Base-by-base conservation (phyloP, 2,888 invertebrate genomes). In the Cephus sareptanus region DNA sequence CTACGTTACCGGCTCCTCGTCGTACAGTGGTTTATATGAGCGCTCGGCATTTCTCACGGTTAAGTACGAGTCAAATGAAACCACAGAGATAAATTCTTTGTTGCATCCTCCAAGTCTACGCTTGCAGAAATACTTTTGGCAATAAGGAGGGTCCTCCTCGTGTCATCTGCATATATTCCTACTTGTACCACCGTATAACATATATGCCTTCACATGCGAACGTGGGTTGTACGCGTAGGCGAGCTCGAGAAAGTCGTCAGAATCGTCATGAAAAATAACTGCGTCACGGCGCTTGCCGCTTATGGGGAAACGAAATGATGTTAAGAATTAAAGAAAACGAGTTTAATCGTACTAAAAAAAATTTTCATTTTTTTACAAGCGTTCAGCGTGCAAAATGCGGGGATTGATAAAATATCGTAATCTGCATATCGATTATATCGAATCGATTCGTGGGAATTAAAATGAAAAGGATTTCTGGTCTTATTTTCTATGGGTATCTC, bases 21-120 rank as follows among this genome's bases (percentile, higher is more conserved):
- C 80, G 81, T 82, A 85, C 87, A 87, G 85, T 85, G 86, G 85
- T 87, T 88, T 86, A 87, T 88, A 89, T 87, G 87, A 87, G 84
- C 82, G 85, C 71, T 31, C 84, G 84, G 83, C 85, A 85, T 88
- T 88, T 87, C 88, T 88, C 87, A 88, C 85, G 88, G 87, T 56
- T 87, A 88, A 88, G 85, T 86, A 85, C 9, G 84, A 87, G 85
- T 88, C 86, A 87, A 88, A 87, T 85, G 84, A 88, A 84, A 82
- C 86, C 86, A 86, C 33, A 30, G 31, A 70, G 13, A 40, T 15
- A 40, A 40, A 15, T 15, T 40, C 4, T 56, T 71, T 30, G 30
- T 11, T 15, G 71, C 33, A 30, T 71, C 71, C 23, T 30, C 12
- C 71, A 30, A 13, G 31, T 30, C 71, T 12, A 71, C 30, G 12